Base-by-base conservation (phyloP, 2,113 vertebrate genomes). In the Neolamprologus ventralis region DNA sequence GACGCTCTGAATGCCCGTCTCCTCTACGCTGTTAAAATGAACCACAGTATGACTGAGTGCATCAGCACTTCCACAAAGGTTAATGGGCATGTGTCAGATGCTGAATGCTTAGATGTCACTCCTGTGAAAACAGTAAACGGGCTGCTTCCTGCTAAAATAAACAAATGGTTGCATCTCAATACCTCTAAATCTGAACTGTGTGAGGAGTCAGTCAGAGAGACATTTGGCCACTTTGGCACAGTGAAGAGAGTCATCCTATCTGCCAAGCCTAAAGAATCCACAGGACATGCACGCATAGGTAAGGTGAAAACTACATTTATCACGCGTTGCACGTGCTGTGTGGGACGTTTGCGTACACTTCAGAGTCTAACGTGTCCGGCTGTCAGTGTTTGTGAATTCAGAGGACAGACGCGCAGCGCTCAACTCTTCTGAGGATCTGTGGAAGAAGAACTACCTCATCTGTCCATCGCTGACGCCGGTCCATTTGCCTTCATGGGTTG, bases 271-370 rank as follows among this genome's bases (percentile, higher is more conserved):
- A 95, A 94, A 92, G 97, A 94, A 89, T 55, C 60, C 21, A 84
- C 90, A 82, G 95, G 86, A 83, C 96, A 97, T 75, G 97, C 96
- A 11, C 96, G 95, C 90, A 95, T 99, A 89, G 95, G 98, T 99
- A 92, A 97, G 97, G 96, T 19, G 28, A 57, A 68, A 19, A 17
- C 28, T 7, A 13, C 9, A 5, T 5, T 42, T n/a, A 19, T 40
- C 3, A 8, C 11, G 2, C 17, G 7, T 21, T 49, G 14, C 42
- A 47, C 6, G 9, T 75, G 40, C 42, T 31, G 6, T 1, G 42
- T 5, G 42, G 4, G 42, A 75, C 2, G 8, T 55, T 17, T 83
- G 33, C 7, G 2, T 26, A 12, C 5, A 2, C 73, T 21, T 80
- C 11, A 10, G 16, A 63, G 16, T 10, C 5, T 2, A 12, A 13